Evolutionary conservation across 2,113 vertebrate species (phyloP).

Genomic region (Cisticola juncidis): DNA sequence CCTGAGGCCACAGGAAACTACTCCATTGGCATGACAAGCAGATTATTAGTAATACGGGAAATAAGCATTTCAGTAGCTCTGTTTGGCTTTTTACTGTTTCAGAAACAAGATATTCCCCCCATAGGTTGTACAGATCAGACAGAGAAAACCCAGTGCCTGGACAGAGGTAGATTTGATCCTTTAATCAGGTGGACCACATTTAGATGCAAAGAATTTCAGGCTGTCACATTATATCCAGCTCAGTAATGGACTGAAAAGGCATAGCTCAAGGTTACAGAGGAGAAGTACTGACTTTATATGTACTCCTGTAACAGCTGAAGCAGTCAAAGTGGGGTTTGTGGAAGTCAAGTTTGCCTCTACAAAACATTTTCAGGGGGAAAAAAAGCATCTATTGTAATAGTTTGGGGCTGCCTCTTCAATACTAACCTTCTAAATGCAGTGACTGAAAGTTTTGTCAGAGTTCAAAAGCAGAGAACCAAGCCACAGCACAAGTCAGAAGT

Average conservation of each 20-base stretch:
- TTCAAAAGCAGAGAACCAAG: background rate
- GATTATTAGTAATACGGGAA: background rate
- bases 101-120: background rate
- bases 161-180: background rate
- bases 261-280: background rate
- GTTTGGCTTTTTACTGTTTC: background rate
- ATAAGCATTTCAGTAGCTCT: background rate
- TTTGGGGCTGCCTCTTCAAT: background rate
- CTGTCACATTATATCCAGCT: background rate
- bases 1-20: background rate
- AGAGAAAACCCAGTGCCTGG: background rate
- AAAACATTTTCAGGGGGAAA: background rate
- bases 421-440: background rate
- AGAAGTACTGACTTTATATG: background rate
- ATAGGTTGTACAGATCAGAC: background rate
- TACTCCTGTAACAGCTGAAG: background rate
- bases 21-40: background rate
- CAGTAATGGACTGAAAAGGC: background rate
- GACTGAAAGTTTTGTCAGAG: background rate
- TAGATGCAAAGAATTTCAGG: background rate
- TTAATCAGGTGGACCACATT: background rate
- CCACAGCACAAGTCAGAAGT: background rate
- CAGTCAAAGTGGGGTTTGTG: background rate
- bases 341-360: background rate
- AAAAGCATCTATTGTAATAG: rapidly evolving